Evolutionary conservation across 1,140 invertebrate genomes (phyloP), one percentile per base, ranked within the genome.

Genomic region (Dreissena polymorpha): DNA sequence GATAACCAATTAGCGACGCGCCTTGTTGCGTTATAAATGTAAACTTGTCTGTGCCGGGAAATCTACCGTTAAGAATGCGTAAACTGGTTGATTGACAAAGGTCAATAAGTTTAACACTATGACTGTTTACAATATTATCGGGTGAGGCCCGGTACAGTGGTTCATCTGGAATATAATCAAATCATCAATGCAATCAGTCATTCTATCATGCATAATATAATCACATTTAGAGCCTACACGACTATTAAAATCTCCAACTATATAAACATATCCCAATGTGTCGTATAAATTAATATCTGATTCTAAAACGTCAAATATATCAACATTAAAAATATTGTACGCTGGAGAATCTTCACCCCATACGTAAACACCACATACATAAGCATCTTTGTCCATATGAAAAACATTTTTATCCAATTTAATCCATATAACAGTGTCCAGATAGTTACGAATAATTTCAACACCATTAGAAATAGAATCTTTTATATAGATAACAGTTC

Each of bases 391-490:
- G 12, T 64, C 74, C 10, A 49, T 16, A 25, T 67, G 16, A 65
- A 76, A 76, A 76, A 67, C 39, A 3, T n/a, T 16, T 51, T 64
- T 23, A 64, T 75, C 73, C 10, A 75, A 3, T 39, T 76, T 65
- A 25, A 76, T 55, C 60, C 63, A 67, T n/a, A 65, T 76, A 39
- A 75, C 50, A 65, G 16, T 39, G 49, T 39, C 16, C 39, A 12
- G 65, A 76, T 76, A 39, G 25, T 76, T 76, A 23, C 53, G 39
- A 39, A 76, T 39, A 76, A 76, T 53, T 67, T 65, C n/a, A 67
- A 76, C 51, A 50, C 74, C 74, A 50, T 39, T 12, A 10, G 27
- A 25, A 39, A 76, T 5, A n/a, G 0, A 13, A 5, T 65, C 63
- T 50, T 60, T 76, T n/a, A 65, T 65, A 21, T 65, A 76, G 13